These are phyloP conservation scores for Hemitrygon akajei DNA, from an alignment of 2,797 vertebrate species.

Conservation along the genomic window DNA sequence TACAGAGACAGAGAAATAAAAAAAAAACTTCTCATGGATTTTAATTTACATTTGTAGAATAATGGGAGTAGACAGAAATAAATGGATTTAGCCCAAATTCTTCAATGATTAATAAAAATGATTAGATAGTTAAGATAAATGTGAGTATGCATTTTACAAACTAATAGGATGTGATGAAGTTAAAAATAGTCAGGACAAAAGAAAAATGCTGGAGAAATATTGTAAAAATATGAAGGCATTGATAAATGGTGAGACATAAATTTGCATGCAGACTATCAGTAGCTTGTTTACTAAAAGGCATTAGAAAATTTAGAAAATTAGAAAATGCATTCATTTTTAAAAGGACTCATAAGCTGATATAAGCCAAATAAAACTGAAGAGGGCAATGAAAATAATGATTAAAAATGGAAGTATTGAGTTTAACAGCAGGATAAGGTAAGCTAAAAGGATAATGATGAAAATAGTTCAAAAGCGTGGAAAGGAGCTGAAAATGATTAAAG, in stretches of 20 bases:
- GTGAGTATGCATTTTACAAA: background rate
- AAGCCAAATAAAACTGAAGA: background rate
- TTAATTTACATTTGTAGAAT: background rate
- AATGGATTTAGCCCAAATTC: background rate
- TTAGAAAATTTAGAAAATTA: too few species aligned
- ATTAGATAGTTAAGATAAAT: background rate
- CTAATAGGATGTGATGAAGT: background rate
- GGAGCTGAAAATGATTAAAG: background rate
- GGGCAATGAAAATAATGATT: background rate
- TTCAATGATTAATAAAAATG: background rate
- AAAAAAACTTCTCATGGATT: background rate
- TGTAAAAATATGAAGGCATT: background rate
- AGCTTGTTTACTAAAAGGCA: too few species aligned
- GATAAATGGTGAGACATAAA: background rate
- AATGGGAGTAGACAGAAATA: background rate
- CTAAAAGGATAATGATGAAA: background rate
- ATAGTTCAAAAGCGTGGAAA: background rate
- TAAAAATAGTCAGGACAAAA: background rate
- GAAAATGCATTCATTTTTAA: too few species aligned
- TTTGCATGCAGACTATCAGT: background rate
- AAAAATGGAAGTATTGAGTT: background rate
- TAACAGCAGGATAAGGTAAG: background rate
- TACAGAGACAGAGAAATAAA: background rate
- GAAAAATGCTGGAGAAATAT: background rate
- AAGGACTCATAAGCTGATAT: background rate